A percentile compares a stretch with the other conserved stretches of the same genome.
phyloP scores from a whole-genome alignment of 2,888 invertebrate species.

The Ichneumoninae sp. region DNA sequence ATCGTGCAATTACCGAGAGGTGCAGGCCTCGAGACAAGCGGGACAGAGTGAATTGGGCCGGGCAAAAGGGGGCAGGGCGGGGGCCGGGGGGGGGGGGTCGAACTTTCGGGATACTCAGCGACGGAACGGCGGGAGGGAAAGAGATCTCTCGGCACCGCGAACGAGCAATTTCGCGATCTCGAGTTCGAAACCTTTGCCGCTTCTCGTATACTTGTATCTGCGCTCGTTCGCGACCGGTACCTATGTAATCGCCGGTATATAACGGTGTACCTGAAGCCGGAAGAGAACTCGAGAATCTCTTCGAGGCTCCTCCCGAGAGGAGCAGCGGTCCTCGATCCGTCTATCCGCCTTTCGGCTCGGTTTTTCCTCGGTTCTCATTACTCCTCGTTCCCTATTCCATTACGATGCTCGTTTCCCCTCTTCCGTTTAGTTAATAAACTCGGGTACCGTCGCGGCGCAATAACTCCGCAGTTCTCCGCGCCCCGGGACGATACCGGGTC shows the following conservation, averaged over 20 bases:
- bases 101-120: conserved; percentile 29
- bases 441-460: background rate
- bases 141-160: conserved; percentile 10
- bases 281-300: conserved; percentile 40
- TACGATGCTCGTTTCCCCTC: conserved; percentile 12
- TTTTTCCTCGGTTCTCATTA: conserved; percentile 12
- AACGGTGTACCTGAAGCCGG: background rate
- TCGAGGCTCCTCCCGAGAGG: conserved; percentile 7
- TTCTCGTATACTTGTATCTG: conserved; percentile 10
- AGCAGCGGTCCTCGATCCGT: conserved; percentile 4
- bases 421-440: conserved; percentile 26
- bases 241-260: background rate
- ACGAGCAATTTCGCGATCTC: conserved; percentile 48
- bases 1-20: conserved; percentile 46
- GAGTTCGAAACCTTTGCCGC: conserved; percentile 30
- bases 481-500: no score
- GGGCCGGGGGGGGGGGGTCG: background rate
- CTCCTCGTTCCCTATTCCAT: conserved; percentile 20
- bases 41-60: conserved; percentile 29
- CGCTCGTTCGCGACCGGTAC: background rate
- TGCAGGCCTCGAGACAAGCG: conserved; percentile 23
- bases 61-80: conserved; percentile 3
- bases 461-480: background rate
- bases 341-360: conserved; percentile 10
- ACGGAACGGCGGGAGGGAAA: background rate